Percentiles rank a stretch among this genome's conserved stretches.
phyloP scores from a whole-genome alignment of 2,888 invertebrate species.

The Syrista parreyssii region DNA sequence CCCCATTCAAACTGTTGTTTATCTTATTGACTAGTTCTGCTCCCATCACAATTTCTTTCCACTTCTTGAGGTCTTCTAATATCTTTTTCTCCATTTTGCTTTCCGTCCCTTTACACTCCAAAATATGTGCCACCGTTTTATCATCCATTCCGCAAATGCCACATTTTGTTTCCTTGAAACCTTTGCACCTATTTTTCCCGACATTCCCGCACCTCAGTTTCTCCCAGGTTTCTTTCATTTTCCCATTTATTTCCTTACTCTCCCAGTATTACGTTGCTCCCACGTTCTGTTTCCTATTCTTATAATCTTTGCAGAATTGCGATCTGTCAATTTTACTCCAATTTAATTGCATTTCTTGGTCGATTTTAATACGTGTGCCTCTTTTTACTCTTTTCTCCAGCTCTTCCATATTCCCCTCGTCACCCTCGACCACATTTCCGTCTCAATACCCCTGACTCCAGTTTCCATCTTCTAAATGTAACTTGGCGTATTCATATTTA shows the following conservation, averaged over 20 bases:
- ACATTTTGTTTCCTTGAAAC: conserved; percentile 8
- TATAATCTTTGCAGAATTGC: conserved; percentile 15
- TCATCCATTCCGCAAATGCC: conserved; percentile 7
- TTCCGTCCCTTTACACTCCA: conserved; percentile 6
- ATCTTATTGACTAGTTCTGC: too few relatives aligned
- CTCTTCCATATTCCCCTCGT: background rate
- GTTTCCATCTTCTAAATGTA: conserved; percentile 12
- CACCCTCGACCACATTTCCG: conserved; percentile 4
- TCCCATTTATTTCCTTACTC: conserved; percentile 1
- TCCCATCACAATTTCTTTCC: background rate
- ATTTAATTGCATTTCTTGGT: conserved; percentile 13
- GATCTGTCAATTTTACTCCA: conserved; percentile 12
- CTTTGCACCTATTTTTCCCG: conserved; percentile 6
- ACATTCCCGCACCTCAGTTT: conserved; percentile 22
- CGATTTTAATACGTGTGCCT: background rate
- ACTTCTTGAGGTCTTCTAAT: background rate
- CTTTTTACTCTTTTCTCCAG: too few relatives aligned
- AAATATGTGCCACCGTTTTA: conserved; percentile 13
- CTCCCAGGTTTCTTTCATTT: conserved; percentile 12
- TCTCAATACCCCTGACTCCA: conserved; percentile 3
- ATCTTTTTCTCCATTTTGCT: background rate
- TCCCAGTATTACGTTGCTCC: conserved; percentile 14
- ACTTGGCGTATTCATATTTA: conserved; percentile 4
- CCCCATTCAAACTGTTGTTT: too few relatives aligned
- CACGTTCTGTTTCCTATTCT: conserved; percentile 1